Conservation (phyloP, 1,140 invertebrate species). For the Chrysomallon squamiferum region DNA sequence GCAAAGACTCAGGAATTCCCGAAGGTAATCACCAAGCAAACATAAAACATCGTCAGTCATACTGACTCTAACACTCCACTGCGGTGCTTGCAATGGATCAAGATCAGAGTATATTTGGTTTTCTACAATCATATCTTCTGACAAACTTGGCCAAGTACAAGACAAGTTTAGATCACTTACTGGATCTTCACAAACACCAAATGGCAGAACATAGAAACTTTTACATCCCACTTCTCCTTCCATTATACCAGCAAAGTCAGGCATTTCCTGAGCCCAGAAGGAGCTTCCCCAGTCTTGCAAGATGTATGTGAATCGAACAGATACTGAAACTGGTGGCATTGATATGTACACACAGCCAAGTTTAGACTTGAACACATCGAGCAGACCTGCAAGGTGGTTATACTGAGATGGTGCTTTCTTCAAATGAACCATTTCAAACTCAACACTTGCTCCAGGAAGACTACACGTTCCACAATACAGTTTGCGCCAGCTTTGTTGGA, state of each 20-base stretch:
- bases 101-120: slow-evolving; percentile 84
- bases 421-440: slow-evolving; percentile 89
- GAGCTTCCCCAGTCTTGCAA: slow-evolving; percentile 73
- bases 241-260: slow-evolving; percentile 73
- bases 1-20: slow-evolving; percentile 59
- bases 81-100: slow-evolving; percentile 82
- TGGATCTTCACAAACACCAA: slow-evolving; percentile 84
- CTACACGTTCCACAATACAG: slow-evolving; percentile 79
- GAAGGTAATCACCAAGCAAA: slow-evolving; percentile 61
- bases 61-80: slow-evolving; percentile 70
- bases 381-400: slow-evolving; percentile 76
- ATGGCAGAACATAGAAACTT: slow-evolving; percentile 75
- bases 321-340: slow-evolving; percentile 72
- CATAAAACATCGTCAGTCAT: slow-evolving; percentile 62
- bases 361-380: slow-evolving; percentile 65
- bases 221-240: slow-evolving; percentile 69
- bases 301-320: slow-evolving; percentile 83
- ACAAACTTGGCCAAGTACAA: slow-evolving; percentile 86
- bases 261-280: slow-evolving; percentile 74
- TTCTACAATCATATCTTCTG: slow-evolving; percentile 87
- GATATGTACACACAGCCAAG: slow-evolving; percentile 53
- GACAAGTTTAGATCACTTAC: slow-evolving; percentile 79
- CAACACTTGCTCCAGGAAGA: slow-evolving; percentile 75
- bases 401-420: slow-evolving; percentile 81
- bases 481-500: slow-evolving; percentile 76